Evolutionary conservation across 1,140 invertebrate species (phyloP).

Genomic region (Drosophila ohnishii): DNA sequence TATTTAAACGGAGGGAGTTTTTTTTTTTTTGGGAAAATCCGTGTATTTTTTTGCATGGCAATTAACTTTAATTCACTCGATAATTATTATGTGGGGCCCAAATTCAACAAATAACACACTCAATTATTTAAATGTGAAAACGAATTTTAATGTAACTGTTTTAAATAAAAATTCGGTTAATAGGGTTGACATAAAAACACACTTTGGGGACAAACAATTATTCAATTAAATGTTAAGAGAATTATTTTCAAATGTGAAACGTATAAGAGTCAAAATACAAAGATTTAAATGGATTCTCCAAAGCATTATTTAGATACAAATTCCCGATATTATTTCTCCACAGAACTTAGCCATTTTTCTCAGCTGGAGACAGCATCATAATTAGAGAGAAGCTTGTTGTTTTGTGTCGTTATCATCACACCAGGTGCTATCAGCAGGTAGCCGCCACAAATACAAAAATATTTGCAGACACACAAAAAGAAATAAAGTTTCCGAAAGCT

Average conservation of each 20-base stretch:
- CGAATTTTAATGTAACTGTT: neutral
- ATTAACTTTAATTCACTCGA: conserved; percentile 29
- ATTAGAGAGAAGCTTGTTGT: conserved; percentile 15
- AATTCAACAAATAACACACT: conserved; percentile 12
- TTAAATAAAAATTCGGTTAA: neutral
- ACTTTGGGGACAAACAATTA: neutral
- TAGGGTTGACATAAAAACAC: neutral
- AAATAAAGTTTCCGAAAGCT: neutral
- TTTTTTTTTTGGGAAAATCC: conserved; percentile 7
- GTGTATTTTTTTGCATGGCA: conserved; percentile 8
- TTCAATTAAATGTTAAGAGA: neutral
- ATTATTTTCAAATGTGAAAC: neutral
- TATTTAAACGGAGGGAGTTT: conserved; percentile 11
- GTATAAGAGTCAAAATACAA: too few relatives aligned
- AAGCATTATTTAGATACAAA: neutral
- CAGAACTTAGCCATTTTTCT: neutral
- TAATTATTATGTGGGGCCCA: conserved; percentile 9
- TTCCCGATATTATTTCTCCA: neutral
- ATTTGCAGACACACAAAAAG: conserved; percentile 5
- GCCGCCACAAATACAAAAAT: conserved; percentile 1
- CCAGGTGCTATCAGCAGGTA: conserved; percentile 38
- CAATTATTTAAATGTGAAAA: conserved; percentile 15
- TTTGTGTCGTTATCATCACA: conserved; percentile 24
- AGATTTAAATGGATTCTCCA: neutral
- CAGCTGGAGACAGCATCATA: conserved; percentile 19